These are phyloP conservation scores for Tamias sibiricus DNA, from an alignment of 2,113 vertebrate genomes.

Conservation along the genomic window DNA sequence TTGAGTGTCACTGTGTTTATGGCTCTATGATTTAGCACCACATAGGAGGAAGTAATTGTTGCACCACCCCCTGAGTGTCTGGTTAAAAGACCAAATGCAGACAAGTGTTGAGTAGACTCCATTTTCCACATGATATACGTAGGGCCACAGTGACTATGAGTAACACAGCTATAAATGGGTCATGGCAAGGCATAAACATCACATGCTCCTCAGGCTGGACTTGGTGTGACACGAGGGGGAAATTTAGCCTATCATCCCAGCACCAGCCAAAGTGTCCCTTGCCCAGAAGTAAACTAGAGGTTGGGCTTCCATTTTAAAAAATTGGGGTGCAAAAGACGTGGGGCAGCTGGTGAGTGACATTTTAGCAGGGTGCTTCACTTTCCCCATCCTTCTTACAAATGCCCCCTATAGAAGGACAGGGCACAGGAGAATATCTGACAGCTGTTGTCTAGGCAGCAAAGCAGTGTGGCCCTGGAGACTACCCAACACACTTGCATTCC, in stretches of 20 bases:
- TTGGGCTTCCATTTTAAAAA: not conserved
- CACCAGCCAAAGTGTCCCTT: slow-evolving; percentile 56
- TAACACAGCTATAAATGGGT: slow-evolving; percentile 88
- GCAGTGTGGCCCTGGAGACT: slow-evolving; percentile 22
- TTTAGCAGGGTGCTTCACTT: not conserved
- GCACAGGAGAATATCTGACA: slow-evolving; percentile 52
- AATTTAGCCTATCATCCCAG: slow-evolving; percentile 67
- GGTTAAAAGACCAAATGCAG: slow-evolving; percentile 48
- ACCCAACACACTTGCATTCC: slow-evolving; percentile 65
- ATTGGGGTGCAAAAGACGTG: not conserved
- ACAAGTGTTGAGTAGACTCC: slow-evolving; percentile 70
- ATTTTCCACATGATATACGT: slow-evolving; percentile 72
- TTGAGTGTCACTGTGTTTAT: slow-evolving; percentile 67
- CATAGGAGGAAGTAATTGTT: slow-evolving; percentile 27
- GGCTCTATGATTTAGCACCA: slow-evolving; percentile 65
- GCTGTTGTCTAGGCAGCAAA: slow-evolving; percentile 55
- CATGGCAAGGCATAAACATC: slow-evolving; percentile 85
- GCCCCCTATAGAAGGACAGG: not conserved
- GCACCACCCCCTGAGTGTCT: not conserved
- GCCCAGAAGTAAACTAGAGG: not conserved
- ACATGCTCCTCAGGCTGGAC: slow-evolving; percentile 85
- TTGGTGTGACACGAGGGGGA: slow-evolving; percentile 67
- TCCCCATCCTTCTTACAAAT: not conserved
- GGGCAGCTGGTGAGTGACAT: not conserved
- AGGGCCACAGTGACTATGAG: slow-evolving; percentile 80